Percentiles rank a stretch among this genome's conserved stretches.
phyloP scores from a whole-genome alignment of 2,797 vertebrate genomes.

The Molossus molossus region DNA sequence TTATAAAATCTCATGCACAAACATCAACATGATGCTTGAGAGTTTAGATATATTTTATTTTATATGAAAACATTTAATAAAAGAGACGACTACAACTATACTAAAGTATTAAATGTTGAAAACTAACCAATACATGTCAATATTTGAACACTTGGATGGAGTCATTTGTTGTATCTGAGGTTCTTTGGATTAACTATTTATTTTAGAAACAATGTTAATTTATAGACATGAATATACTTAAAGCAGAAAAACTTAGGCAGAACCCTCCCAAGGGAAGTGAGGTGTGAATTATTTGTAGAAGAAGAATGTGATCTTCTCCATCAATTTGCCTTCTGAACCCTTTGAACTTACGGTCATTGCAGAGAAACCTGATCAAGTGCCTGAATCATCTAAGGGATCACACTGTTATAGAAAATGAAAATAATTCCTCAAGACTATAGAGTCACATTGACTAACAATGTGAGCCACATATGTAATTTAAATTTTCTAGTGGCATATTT shows the following conservation, averaged over 20 bases:
- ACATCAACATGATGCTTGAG: background rate
- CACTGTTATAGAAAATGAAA: background rate
- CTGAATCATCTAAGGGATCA: background rate
- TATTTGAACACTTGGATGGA: background rate
- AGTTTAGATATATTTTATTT: background rate
- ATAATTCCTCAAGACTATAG: background rate
- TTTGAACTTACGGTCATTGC: too few species aligned
- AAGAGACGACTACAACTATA: background rate
- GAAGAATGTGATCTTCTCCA: background rate
- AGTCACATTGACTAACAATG: background rate
- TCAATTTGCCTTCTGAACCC: background rate
- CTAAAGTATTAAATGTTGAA: background rate
- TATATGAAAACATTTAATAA: background rate
- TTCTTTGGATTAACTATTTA: background rate
- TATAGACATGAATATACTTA: background rate
- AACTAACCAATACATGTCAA: background rate
- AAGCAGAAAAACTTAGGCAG: background rate
- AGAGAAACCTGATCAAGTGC: background rate
- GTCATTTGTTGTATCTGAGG: background rate
- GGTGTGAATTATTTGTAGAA: background rate
- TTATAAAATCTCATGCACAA: constrained; percentile 46
- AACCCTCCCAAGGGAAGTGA: background rate
- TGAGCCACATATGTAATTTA: background rate
- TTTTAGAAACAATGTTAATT: background rate
- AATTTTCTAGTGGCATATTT: background rate